These are phyloP conservation scores for Pseudocheirus occidentalis DNA, from an alignment of 2,797 vertebrate genomes.

Conservation along the genomic window DNA sequence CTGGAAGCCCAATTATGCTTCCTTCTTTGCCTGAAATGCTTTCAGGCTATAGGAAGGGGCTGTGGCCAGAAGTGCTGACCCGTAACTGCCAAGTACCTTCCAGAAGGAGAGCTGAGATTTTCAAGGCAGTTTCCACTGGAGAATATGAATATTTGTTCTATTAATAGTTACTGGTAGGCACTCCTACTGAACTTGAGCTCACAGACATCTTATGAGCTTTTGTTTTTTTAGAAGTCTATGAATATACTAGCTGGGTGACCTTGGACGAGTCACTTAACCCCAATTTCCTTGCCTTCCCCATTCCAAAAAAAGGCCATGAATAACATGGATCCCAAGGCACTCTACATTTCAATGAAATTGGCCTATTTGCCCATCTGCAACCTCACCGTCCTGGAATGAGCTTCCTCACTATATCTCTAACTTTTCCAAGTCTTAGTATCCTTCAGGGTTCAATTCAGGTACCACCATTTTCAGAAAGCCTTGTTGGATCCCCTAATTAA, in stretches of 20 bases:
- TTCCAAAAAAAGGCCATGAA: background rate
- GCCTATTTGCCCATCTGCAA: background rate
- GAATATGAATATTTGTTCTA: background rate
- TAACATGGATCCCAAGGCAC: background rate
- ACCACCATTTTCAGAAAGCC: background rate
- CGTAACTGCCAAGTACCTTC: background rate
- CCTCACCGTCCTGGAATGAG: background rate
- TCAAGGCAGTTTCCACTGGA: background rate
- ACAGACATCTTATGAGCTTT: background rate
- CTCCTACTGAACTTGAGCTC: background rate
- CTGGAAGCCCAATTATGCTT: background rate
- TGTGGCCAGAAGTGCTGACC: background rate
- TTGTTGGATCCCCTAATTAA: background rate
- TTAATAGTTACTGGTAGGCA: background rate
- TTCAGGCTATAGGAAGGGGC: background rate
- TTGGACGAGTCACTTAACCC: no score
- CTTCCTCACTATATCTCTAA: background rate
- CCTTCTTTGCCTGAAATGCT: background rate
- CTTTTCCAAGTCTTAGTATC: background rate
- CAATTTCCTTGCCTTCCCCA: no score
- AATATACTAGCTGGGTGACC: background rate
- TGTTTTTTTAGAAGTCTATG: background rate
- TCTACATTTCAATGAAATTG: background rate
- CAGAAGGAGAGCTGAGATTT: background rate
- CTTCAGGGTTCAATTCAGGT: background rate